Evolutionary conservation across 2,113 vertebrate species (phyloP), one percentile per base, ranked within the genome.

Genomic region (Climacteris rufus): DNA sequence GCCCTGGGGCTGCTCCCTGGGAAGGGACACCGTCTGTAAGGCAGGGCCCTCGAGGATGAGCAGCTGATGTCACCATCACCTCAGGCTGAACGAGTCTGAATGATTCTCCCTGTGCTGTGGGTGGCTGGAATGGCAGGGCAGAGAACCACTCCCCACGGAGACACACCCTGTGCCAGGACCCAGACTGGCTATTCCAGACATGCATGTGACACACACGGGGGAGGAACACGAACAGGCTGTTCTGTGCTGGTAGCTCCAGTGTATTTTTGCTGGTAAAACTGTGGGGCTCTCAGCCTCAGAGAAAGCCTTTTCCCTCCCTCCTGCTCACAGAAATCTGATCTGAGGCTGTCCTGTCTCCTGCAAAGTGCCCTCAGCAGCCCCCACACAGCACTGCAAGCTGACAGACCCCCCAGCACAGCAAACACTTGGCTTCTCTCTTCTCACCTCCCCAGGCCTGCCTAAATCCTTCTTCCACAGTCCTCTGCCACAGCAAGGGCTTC

Each of bases 11-110:
- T 40, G 39, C 31, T 35, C 25, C 54, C n/a, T 44, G 56, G 15
- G 14, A 24, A 68, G 35, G 50, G 65, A 33, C 44, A 19, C 0
- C 4, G 37, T 20, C 17, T 63, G 42, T 40, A 39, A 70, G 65
- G 69, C 74, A 49, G 56, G 45, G 54, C 23, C 47, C 40, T 17
- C 2, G 0, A 63, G 60, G 42, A 61, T 6, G n/a, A 70, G 72
- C 69, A 83, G 68, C 57, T 72, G 64, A 50, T 54, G 54, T 10
- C 68, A 52, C 30, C 72, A 37, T 20, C 57, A 61, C 37, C 37
- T 72, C 21, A 28, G 0, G 0, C 5, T 69, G n/a, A n/a, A n/a
- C n/a, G n/a, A n/a, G n/a, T n/a, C n/a, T 37, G 22, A 1, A 3
- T 6, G 4, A 6, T 9, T 66, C 39, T 75, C 28, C 28, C 37